Evolutionary conservation across 2,888 invertebrate genomes (phyloP).

Genomic region (Parnassius apollo): DNA sequence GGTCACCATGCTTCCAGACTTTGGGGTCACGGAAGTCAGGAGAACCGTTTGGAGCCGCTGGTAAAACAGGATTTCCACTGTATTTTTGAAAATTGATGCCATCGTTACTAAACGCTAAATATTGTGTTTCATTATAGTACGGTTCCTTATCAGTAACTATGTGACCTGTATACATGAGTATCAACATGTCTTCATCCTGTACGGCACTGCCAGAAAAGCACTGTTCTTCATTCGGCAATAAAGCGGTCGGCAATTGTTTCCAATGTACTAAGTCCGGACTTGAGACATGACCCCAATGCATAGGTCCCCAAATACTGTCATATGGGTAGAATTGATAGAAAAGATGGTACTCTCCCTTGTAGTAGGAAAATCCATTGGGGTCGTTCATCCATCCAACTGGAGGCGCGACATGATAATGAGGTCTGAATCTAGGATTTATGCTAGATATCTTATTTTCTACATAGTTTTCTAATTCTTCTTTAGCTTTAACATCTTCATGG

Average conservation of each 20-base stretch:
- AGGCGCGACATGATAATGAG: constrained; percentile 62
- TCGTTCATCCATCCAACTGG: constrained; percentile 82
- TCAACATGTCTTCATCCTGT: constrained; percentile 53
- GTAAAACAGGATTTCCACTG: constrained; percentile 64
- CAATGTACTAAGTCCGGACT: constrained; percentile 75
- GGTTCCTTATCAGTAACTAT: constrained; percentile 46
- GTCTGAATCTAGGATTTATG: constrained; percentile 59
- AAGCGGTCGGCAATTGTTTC: constrained; percentile 70
- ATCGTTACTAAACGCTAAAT: constrained; percentile 63
- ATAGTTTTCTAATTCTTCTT: constrained; percentile 54
- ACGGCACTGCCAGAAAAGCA: constrained; percentile 76
- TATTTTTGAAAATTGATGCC: constrained; percentile 66
- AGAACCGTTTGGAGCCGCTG: constrained; percentile 54
- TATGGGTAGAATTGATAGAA: constrained; percentile 80
- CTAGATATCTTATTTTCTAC: constrained; percentile 52
- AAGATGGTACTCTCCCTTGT: constrained; percentile 73
- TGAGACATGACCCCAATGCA: constrained; percentile 79
- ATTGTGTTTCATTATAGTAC: constrained; percentile 60
- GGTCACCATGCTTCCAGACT: constrained; percentile 62
- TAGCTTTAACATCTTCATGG: constrained; percentile 39
- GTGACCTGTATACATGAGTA: constrained; percentile 68
- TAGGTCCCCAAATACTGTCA: constrained; percentile 67
- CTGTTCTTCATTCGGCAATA: constrained; percentile 66
- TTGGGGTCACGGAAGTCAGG: constrained; percentile 78
- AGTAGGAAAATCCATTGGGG: constrained; percentile 78